A percentile compares a stretch with the other conserved stretches of the same genome.
phyloP scores from a whole-genome alignment of 2,888 invertebrate genomes.

The Ctena decussata region DNA sequence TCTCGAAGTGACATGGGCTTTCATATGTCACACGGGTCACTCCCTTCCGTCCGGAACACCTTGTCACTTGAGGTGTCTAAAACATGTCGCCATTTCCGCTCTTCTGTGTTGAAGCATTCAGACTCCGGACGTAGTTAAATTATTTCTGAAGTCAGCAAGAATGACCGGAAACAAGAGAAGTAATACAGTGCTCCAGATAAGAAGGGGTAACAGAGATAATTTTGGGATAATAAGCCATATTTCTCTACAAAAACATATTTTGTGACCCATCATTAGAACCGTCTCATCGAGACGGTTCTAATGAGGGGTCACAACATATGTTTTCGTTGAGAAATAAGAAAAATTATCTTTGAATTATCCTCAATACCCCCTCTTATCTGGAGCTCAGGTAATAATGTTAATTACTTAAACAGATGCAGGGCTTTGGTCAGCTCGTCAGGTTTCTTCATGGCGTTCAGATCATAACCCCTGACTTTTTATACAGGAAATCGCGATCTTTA shows the following conservation, averaged over 20 bases:
- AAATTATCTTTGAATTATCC: too few species aligned
- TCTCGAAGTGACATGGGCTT: not conserved
- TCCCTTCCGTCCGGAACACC: not conserved
- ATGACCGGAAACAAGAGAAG: not conserved
- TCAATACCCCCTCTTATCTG: too few species aligned
- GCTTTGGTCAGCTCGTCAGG: not conserved
- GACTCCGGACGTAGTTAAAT: not conserved
- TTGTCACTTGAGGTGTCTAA: not conserved
- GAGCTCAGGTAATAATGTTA: not conserved
- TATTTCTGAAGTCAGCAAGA: not conserved
- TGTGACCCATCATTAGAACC: too few species aligned
- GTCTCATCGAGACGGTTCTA: too few species aligned
- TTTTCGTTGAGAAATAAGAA: too few species aligned
- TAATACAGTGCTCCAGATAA: too few species aligned
- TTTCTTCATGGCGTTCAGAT: not conserved
- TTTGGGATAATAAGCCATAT: too few species aligned
- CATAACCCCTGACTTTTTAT: not conserved
- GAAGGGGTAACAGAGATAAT: too few species aligned
- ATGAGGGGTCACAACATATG: too few species aligned
- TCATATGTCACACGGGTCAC: not conserved
- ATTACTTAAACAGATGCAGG: not conserved
- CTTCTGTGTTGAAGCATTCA: not conserved
- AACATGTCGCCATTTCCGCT: conserved; percentile 1
- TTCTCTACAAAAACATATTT: too few species aligned
- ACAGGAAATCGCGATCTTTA: not conserved